These are phyloP conservation scores for Selenia dentaria DNA, from an alignment of 2,888 invertebrate genomes.

Conservation along the genomic window DNA sequence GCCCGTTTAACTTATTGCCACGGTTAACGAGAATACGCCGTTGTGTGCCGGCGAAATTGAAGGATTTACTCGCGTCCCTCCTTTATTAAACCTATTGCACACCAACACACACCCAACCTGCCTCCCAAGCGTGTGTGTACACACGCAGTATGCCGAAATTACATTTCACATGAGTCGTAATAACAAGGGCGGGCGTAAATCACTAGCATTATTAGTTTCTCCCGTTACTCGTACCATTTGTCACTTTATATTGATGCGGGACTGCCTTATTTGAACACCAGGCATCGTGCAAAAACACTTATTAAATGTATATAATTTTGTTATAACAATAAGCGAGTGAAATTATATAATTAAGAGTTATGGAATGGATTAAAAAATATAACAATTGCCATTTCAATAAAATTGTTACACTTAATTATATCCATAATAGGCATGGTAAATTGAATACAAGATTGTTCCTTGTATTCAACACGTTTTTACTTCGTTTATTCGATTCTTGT, in stretches of 20 bases:
- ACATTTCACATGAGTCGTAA: conserved; percentile 85
- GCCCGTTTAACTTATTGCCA: conserved; percentile 84
- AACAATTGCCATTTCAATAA: too few relatives aligned
- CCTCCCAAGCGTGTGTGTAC: conserved; percentile 59
- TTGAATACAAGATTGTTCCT: too few relatives aligned
- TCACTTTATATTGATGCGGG: conserved; percentile 72
- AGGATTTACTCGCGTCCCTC: conserved; percentile 84
- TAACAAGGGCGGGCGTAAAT: conserved; percentile 83
- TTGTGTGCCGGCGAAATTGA: conserved; percentile 83
- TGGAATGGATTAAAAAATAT: too few relatives aligned
- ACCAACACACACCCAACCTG: conserved; percentile 36
- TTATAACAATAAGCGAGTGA: background rate
- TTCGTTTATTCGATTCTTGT: too few relatives aligned
- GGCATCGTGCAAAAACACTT: conserved; percentile 15
- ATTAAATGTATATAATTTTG: conserved; percentile 12
- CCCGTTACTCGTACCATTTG: conserved; percentile 75
- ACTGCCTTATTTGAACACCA: conserved; percentile 41
- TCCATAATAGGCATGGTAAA: too few relatives aligned
- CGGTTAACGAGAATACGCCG: conserved; percentile 84
- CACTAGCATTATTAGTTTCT: conserved; percentile 83
- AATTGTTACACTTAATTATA: too few relatives aligned
- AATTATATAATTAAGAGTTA: too few relatives aligned
- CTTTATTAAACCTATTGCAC: conserved; percentile 84
- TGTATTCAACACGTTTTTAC: too few relatives aligned
- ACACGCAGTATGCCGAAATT: conserved; percentile 80